A percentile compares a stretch with the other conserved stretches of the same genome.
phyloP scores from a whole-genome alignment of 2,888 invertebrate genomes.

The Notodonta ziczac region DNA sequence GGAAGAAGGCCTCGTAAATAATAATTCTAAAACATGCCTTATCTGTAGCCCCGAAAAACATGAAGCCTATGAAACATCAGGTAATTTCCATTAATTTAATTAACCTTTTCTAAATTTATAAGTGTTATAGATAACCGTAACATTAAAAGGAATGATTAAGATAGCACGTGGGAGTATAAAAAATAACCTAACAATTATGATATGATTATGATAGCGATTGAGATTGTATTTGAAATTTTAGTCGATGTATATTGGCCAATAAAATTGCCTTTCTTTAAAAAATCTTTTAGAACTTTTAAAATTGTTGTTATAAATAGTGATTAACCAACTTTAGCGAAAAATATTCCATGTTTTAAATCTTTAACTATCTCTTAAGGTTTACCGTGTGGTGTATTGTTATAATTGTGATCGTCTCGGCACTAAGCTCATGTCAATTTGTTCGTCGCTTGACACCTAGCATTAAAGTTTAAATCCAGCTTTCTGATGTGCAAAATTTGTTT shows the following conservation, averaged over 20 bases:
- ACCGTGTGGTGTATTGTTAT: conserved; percentile 43
- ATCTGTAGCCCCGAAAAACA: neutral
- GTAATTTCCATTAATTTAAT: neutral
- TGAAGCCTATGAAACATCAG: neutral
- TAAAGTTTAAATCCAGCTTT: conserved; percentile 77
- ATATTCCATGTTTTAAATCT: conserved; percentile 50
- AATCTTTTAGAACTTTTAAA: conserved; percentile 46
- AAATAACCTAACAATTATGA: neutral
- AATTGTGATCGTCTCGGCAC: conserved; percentile 55
- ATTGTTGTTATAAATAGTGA: conserved; percentile 52
- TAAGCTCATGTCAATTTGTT: conserved; percentile 66
- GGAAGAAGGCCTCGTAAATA: neutral
- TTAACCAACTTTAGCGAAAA: conserved; percentile 44
- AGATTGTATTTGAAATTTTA: conserved; percentile 48
- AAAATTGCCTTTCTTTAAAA: conserved; percentile 68
- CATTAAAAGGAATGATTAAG: neutral
- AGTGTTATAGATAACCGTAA: neutral
- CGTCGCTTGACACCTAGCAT: conserved; percentile 38
- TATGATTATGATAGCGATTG: conserved; percentile 23
- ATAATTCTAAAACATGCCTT: neutral
- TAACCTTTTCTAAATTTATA: conserved; percentile 2
- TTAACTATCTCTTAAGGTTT: conserved; percentile 40
- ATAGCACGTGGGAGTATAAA: neutral
- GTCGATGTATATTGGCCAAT: conserved; percentile 60
- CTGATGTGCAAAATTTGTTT: conserved; percentile 57